Conservation (phyloP, 1,140 invertebrate species). For the Portunus trituberculatus region DNA sequence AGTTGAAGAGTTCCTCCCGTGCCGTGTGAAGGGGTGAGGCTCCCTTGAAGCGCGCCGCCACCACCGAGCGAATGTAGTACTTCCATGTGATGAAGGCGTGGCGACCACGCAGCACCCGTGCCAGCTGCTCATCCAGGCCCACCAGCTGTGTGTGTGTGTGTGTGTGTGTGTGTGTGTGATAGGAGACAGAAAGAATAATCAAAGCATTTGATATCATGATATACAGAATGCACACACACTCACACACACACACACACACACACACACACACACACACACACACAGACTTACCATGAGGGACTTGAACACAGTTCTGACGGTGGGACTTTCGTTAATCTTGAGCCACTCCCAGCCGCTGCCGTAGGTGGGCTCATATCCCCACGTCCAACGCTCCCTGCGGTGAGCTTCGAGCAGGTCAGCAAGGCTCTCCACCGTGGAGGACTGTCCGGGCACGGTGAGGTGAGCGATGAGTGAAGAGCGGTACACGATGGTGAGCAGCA, state of each 20-base stretch:
- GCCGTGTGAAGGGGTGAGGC: conserved; percentile 63
- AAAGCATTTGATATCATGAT: neutral
- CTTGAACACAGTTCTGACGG: conserved; percentile 57
- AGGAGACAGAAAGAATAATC: neutral
- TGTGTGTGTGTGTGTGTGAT: too few relatives aligned
- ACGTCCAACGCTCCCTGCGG: conserved; percentile 54
- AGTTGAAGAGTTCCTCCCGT: conserved; percentile 64
- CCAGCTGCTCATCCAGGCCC: conserved; percentile 50
- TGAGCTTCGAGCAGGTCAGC: conserved; percentile 57
- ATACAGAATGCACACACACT: too few relatives aligned
- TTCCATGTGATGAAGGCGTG: conserved; percentile 73
- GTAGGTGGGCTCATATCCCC: conserved; percentile 70
- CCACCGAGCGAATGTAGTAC: conserved; percentile 60
- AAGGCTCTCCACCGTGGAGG: conserved; percentile 46
- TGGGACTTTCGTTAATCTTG: conserved; percentile 66
- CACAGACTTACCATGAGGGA: conserved; percentile 42
- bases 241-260: too few relatives aligned
- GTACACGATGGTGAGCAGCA: conserved; percentile 67
- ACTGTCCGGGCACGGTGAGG: conserved; percentile 67
- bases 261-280: neutral
- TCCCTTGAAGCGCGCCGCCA: conserved; percentile 44
- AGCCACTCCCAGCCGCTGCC: conserved; percentile 71
- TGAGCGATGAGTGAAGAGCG: conserved; percentile 67
- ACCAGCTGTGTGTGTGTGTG: conserved; percentile 29
- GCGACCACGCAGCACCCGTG: conserved; percentile 33